Conservation (phyloP, 2,888 invertebrate species). For the Conops quadrifasciatus region DNA sequence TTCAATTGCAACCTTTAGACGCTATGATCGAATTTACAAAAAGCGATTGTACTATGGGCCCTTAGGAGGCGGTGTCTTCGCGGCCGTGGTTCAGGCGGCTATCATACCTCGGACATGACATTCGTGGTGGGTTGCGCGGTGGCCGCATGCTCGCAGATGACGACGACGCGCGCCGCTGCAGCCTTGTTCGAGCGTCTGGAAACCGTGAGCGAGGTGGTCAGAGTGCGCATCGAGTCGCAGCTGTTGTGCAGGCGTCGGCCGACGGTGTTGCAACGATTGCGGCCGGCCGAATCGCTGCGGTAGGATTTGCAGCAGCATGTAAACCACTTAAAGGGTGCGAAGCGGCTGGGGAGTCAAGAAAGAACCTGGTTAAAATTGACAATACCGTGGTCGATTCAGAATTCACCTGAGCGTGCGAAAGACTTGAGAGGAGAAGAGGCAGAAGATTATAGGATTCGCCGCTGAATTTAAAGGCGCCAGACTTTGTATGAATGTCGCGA, state of each 20-base stretch:
- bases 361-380: neutral
- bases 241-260: conserved; percentile 64
- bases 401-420: conserved; percentile 83
- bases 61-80: too few species aligned
- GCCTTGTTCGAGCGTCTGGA: conserved; percentile 61
- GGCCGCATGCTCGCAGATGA: conserved; percentile 59
- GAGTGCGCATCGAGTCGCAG: conserved; percentile 64
- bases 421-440: conserved; percentile 89
- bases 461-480: conserved; percentile 91
- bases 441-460: conserved; percentile 93
- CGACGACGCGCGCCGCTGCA: conserved; percentile 57
- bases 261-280: conserved; percentile 60
- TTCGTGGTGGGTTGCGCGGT: conserved; percentile 53
- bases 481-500: conserved; percentile 91
- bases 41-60: neutral
- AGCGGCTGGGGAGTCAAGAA: conserved; percentile 55
- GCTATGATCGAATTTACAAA: neutral
- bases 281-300: conserved; percentile 56
- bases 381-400: neutral
- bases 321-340: conserved; percentile 77
- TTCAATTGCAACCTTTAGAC: too few species aligned
- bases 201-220: conserved; percentile 63
- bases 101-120: conserved; percentile 65
- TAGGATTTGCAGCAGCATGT: conserved; percentile 67
- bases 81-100: conserved; percentile 42